Evolutionary conservation across 2,888 invertebrate species (phyloP).

Genomic region (Schizaphis graminum): DNA sequence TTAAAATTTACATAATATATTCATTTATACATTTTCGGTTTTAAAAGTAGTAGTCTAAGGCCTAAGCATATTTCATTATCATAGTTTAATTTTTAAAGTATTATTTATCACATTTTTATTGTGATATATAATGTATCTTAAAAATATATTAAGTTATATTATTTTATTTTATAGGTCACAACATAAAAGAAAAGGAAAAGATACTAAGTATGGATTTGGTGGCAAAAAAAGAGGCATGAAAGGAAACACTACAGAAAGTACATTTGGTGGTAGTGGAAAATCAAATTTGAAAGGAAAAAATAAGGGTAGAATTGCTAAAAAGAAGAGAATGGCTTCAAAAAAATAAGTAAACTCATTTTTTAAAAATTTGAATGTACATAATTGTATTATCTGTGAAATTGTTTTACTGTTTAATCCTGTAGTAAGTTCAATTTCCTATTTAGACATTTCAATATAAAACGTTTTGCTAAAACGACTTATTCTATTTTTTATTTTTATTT

Average conservation of each 20-base stretch:
- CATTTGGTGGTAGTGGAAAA: slow-evolving; percentile 73
- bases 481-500: background rate
- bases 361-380: background rate
- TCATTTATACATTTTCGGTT: background rate
- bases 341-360: slow-evolving; percentile 17
- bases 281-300: slow-evolving; percentile 53
- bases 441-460: background rate
- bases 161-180: slow-evolving; percentile 49
- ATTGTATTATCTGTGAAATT: background rate
- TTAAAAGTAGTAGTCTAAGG: background rate
- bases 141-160: background rate
- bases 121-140: background rate
- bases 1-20: background rate
- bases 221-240: slow-evolving; percentile 94
- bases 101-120: background rate
- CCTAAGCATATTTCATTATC: too few species aligned
- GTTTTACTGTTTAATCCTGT: background rate
- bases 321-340: slow-evolving; percentile 56
- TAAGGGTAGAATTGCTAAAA: slow-evolving; percentile 50
- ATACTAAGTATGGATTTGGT: slow-evolving; percentile 93
- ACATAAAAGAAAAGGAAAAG: slow-evolving; percentile 78
- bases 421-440: background rate
- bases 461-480: background rate
- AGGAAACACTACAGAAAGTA: slow-evolving; percentile 86
- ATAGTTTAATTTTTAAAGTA: background rate